Conservation (phyloP, 2,888 invertebrate genomes). For the Linyphia triangularis region DNA sequence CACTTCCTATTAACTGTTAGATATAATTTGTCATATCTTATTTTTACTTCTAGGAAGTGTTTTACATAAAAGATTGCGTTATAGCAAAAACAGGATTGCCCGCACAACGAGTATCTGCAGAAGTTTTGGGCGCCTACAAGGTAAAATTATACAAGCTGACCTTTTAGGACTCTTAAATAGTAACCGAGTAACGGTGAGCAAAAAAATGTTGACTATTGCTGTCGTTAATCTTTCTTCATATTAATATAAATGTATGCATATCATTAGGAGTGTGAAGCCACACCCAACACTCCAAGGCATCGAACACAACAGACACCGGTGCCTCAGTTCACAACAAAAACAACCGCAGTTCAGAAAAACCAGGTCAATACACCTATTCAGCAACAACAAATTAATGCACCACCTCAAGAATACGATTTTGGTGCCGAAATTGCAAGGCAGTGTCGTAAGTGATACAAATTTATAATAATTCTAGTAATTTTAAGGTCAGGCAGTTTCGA, state of each 20-base stretch:
- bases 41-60: conserved; percentile 54
- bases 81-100: conserved; percentile 70
- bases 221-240: too few species aligned
- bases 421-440: conserved; percentile 62
- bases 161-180: too few species aligned
- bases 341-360: neutral
- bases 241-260: too few species aligned
- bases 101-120: conserved; percentile 69
- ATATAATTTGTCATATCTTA: neutral
- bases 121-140: conserved; percentile 70
- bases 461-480: neutral
- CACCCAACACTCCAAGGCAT: neutral
- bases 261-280: neutral
- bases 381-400: neutral
- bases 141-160: conserved; percentile 4
- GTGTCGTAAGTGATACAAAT: conserved; percentile 38
- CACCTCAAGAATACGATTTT: conserved; percentile 59
- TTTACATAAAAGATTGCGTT: conserved; percentile 71
- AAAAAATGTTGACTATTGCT: too few species aligned
- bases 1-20: neutral
- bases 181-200: neutral
- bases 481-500: too few species aligned
- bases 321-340: neutral
- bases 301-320: neutral
- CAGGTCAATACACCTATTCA: too few species aligned